Percentiles rank a stretch among this genome's conserved stretches.
These are phyloP conservation scores for Eptesicus fuscus DNA, from an alignment of 2,113 vertebrate species.

Conservation along the genomic window DNA sequence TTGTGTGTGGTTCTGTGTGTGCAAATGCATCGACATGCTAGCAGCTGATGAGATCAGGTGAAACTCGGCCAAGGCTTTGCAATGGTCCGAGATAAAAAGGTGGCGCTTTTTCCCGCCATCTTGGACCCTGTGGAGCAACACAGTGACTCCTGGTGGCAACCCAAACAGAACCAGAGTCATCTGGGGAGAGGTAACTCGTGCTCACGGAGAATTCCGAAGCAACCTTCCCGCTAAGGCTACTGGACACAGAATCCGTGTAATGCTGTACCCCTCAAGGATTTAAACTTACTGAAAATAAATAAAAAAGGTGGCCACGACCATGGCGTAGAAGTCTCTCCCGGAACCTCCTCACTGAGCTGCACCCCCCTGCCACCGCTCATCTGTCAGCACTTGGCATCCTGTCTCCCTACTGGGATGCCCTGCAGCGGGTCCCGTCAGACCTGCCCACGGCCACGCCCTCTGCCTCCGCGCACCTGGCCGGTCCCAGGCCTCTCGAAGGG, in stretches of 20 bases:
- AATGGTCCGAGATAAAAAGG: neutral
- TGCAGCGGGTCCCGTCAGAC: neutral
- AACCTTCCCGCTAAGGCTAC: too few relatives aligned
- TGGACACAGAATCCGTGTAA: too few relatives aligned
- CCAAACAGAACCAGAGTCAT: too few relatives aligned
- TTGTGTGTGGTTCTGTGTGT: too few relatives aligned
- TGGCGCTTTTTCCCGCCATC: too few relatives aligned
- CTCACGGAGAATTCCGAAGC: too few relatives aligned
- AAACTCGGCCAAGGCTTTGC: neutral
- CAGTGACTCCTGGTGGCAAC: too few relatives aligned
- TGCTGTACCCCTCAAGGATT: too few relatives aligned
- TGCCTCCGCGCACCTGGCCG: neutral
- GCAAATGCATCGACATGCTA: neutral
- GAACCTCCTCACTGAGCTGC: neutral
- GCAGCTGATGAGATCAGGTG: neutral
- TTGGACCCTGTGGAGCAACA: too few relatives aligned
- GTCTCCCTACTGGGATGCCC: neutral
- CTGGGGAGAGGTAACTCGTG: too few relatives aligned
- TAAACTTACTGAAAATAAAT: too few relatives aligned
- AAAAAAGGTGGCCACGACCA: neutral
- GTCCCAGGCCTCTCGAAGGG: neutral
- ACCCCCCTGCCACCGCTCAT: neutral
- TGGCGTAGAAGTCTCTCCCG: neutral
- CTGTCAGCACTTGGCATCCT: neutral
- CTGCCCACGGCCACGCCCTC: too few relatives aligned